Base-by-base conservation (phyloP, 2,888 invertebrate species). In the Eilema depressum region DNA sequence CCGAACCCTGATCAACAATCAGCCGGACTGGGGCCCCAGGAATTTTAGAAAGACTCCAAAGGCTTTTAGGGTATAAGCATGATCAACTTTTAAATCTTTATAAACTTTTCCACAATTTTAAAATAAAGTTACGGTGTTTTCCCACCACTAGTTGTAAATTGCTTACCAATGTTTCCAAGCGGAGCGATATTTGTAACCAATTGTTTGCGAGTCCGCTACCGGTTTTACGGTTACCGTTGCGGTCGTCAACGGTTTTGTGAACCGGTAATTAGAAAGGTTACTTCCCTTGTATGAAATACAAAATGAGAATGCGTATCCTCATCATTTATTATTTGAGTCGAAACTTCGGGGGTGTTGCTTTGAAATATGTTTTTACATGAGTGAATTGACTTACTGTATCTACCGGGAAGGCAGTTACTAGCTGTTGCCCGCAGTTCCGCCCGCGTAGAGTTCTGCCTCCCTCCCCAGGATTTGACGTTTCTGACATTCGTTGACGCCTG, bases 111-210 rank as follows among this genome's bases (percentile, higher is more conserved):
- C 23, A 41, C 30, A 11, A 56, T 65, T 66, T 56, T 23, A 25
- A 25, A 14, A 56, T 30, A 41, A 0, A n/a, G 53, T n/a, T 20
- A 64, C 30, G 20, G 1, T 23, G 14, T 30, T 23, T 33, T 56
- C 41, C 66, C 82, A 73, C 53, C 83, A 76, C 82, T 82, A 79
- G 73, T 76, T 74, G 73, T 79, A 76, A 81, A 82, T 83, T 79
- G 82, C 81, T 83, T 81, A 83, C 79, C 82, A 71, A 83, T 83
- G 79, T 81, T 81, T 63, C 75, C 69, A 69, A 74, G 30, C 70
- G 63, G 17, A 41, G 56, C 73, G 75, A 73, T 83, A 82, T 82
- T 82, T 82, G 82, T 83, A 77, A 74, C 80, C 75, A 64, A 69
- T 47, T 69, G 66, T 65, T 68, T 68, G 74, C 59, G 33, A 63